Percentiles rank a stretch among this genome's conserved stretches.
These are phyloP conservation scores for Drosophila monieri DNA, from an alignment of 2,888 invertebrate species.

Conservation along the genomic window DNA sequence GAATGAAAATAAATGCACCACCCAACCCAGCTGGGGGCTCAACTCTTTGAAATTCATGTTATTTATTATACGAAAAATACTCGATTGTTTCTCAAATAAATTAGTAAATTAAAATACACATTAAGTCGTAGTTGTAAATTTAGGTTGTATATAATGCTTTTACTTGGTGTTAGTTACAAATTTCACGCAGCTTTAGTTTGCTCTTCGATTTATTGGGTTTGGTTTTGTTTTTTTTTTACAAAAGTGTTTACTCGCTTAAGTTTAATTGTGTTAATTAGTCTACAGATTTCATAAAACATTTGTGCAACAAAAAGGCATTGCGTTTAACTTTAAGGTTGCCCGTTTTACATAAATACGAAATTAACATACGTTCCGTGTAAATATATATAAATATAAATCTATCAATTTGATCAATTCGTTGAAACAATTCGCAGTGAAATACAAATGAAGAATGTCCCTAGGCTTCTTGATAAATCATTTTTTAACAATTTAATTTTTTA, in stretches of 20 bases:
- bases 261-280: conserved; percentile 73
- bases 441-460: conserved; percentile 51
- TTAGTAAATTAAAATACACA: conserved; percentile 65
- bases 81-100: conserved; percentile 66
- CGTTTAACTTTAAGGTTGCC: conserved; percentile 58
- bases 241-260: conserved; percentile 62
- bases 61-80: conserved; percentile 77
- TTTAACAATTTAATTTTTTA: conserved; percentile 55
- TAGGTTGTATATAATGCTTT: conserved; percentile 54
- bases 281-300: conserved; percentile 72
- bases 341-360: conserved; percentile 69
- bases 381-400: conserved; percentile 50
- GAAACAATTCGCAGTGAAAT: conserved; percentile 67
- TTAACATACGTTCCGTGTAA: conserved; percentile 54
- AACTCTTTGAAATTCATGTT: conserved; percentile 59
- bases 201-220: conserved; percentile 55
- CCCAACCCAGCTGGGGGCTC: conserved; percentile 9
- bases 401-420: conserved; percentile 69
- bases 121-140: conserved; percentile 45
- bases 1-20: conserved; percentile 1
- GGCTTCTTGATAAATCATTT: conserved; percentile 48
- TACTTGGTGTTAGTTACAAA: conserved; percentile 80
- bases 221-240: conserved; percentile 44
- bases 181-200: conserved; percentile 49
- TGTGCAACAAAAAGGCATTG: conserved; percentile 80